These are phyloP conservation scores for Diabrotica undecimpunctata DNA, from an alignment of 1,140 invertebrate species.

Conservation along the genomic window DNA sequence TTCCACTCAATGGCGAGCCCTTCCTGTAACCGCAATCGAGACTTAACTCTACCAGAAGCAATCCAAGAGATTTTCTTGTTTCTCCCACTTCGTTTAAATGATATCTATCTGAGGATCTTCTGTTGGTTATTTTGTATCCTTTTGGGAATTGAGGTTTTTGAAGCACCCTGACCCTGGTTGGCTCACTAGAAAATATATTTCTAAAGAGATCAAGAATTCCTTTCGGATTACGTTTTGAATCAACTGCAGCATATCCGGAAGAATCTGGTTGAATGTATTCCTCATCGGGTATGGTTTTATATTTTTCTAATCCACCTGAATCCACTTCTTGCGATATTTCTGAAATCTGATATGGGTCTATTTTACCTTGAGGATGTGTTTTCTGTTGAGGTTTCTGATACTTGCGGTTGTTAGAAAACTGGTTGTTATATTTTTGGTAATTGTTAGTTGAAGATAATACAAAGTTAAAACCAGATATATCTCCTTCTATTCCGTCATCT, in stretches of 20 bases:
- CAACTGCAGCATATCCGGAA: background rate
- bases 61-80: constrained; percentile 43
- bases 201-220: constrained; percentile 7
- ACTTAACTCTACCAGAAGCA: constrained; percentile 49
- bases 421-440: constrained; percentile 8
- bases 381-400: background rate
- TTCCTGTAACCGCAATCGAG: constrained; percentile 51
- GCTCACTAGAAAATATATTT: background rate
- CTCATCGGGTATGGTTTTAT: background rate
- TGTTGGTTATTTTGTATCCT: background rate
- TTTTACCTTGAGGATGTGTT: background rate
- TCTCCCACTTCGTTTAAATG: background rate
- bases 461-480: constrained; percentile 64
- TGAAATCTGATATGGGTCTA: background rate
- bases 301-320: background rate
- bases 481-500: constrained; percentile 63
- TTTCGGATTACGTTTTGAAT: background rate
- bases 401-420: background rate
- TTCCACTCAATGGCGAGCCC: constrained; percentile 51
- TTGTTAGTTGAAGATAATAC: constrained; percentile 55
- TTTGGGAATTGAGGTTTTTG: background rate
- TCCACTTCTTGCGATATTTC: background rate
- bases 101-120: background rate
- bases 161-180: constrained; percentile 3
- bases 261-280: background rate